Evolutionary conservation across 2,113 vertebrate genomes (phyloP).

Genomic region (Notarius lentiginosus): DNA sequence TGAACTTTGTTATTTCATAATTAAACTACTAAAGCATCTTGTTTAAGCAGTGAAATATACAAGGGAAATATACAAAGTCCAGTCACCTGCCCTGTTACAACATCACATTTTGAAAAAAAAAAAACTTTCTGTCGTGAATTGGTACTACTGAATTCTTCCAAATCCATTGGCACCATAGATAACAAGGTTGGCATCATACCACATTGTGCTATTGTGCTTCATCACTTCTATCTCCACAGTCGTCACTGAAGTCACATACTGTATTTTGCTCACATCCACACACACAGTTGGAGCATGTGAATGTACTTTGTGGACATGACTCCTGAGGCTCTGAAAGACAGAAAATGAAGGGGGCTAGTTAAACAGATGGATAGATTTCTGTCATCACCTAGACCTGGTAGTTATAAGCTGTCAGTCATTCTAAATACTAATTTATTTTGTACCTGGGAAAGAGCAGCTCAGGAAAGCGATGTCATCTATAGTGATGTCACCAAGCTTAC

Average conservation of each 20-base stretch:
- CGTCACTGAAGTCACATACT: conserved; percentile 76
- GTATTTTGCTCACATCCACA: conserved; percentile 63
- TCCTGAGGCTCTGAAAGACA: conserved; percentile 62
- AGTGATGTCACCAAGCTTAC: conserved; percentile 61
- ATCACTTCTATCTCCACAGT: conserved; percentile 74
- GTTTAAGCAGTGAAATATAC: neutral
- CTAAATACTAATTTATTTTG: neutral
- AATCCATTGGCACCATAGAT: neutral
- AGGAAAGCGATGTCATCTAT: conserved; percentile 70
- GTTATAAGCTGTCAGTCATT: neutral
- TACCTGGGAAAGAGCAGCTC: conserved; percentile 70
- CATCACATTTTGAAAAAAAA: neutral
- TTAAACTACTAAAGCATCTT: neutral
- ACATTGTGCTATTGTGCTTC: conserved; percentile 65
- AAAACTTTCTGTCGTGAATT: neutral
- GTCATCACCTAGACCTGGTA: neutral
- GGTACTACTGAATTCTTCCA: neutral
- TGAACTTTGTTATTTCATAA: neutral
- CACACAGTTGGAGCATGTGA: conserved; percentile 68
- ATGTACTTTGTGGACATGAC: conserved; percentile 61
- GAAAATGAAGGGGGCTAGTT: neutral
- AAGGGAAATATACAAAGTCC: too few species aligned
- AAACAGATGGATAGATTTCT: neutral
- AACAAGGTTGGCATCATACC: conserved; percentile 59
- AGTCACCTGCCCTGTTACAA: neutral